Evolutionary conservation across 2,888 invertebrate species (phyloP), one percentile per base, ranked within the genome.

Genomic region (Beris morrisii): DNA sequence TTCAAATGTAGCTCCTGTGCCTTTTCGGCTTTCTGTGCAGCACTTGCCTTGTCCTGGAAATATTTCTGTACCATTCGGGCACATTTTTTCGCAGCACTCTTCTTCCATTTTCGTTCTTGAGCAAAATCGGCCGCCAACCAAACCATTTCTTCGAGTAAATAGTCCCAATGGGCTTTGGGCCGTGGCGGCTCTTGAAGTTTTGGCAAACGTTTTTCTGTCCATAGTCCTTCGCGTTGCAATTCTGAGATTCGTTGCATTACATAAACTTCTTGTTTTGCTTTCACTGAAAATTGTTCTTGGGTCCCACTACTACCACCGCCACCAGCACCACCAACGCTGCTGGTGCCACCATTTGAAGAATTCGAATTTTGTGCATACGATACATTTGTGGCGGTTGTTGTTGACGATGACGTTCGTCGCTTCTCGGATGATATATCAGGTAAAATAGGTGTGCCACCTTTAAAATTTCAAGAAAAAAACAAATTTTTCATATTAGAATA

Each of bases 51-150:
- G 72, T 96, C 95, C 81, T 93, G 92, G 79, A 93, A 93, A 79
- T 94, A 88, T 77, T 94, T 95, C 75, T 93, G 93, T 48, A 95
- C 92, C 85, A 94, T 94, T 72, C 91, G 86, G 28, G 94, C 92
- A 78, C 94, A 94, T 84, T 88, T 96, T 78, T 93, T 93, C 1
- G 97, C 95, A 5, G 95, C 93, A 68, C 93, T 91, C 79, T 95
- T 95, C 78, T 99, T 99, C 95, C 96, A 97, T 79, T 96, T 97
- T 70, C 97, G 86, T 81, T 99, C 99, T 79, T 96, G 94, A 32
- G 93, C 93, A 82, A 99, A 99, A 82, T 99, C 98, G 46, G 95
- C 92, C 45, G 97, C 94, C 72, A 99, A 84, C 99, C 99, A 99
- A 46, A 92, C 91, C 95, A 97, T 97, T 83, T 99, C 99, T 81